phyloP scores from a whole-genome alignment of 2,113 vertebrate genomes.

The Dicaeum eximium region DNA sequence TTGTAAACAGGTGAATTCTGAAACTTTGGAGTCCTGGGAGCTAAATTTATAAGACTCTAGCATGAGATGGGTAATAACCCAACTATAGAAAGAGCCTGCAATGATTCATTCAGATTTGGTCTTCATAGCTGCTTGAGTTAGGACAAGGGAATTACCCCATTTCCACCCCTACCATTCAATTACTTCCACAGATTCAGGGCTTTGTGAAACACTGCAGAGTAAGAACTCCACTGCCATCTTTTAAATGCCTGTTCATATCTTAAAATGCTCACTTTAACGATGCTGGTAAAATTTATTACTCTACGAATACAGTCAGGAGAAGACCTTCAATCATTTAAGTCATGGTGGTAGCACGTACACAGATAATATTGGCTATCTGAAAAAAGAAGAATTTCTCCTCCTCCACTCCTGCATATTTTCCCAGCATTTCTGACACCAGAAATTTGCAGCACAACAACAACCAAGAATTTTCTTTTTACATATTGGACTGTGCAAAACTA shows the following conservation, averaged over 20 bases:
- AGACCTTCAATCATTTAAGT: background rate
- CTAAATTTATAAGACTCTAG: background rate
- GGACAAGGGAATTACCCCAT: background rate
- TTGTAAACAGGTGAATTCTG: background rate
- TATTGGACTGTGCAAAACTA: background rate
- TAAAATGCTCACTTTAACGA: fast-evolving
- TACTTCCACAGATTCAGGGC: background rate
- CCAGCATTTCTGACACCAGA: background rate
- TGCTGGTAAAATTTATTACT: background rate
- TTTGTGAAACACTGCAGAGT: background rate
- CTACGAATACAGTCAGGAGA: background rate
- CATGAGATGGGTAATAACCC: background rate
- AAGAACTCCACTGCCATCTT: background rate
- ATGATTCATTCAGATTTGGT: background rate
- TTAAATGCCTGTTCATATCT: background rate
- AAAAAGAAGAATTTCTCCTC: background rate
- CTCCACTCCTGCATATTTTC: background rate
- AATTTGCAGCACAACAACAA: background rate
- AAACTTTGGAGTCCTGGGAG: background rate
- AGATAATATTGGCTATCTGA: background rate
- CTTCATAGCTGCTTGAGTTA: background rate
- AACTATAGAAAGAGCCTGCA: background rate
- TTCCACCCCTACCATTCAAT: background rate
- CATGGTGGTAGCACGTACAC: background rate
- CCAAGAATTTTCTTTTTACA: background rate